phyloP scores from a whole-genome alignment of 2,888 invertebrate species.

The Pantelozetes paolii region DNA sequence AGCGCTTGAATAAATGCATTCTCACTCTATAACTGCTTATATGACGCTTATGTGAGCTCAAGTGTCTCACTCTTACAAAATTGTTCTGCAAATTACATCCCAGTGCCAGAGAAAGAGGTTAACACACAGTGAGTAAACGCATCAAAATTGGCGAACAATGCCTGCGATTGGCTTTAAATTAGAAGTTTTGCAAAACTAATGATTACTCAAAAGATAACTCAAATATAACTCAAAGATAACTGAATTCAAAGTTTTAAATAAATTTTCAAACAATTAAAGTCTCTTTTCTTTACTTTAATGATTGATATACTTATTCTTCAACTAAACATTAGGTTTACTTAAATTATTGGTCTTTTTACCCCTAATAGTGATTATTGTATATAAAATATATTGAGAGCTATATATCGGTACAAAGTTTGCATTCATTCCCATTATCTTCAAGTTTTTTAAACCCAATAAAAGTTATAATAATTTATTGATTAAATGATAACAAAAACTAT shows the following conservation, averaged over 20 bases:
- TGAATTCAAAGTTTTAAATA: too few relatives aligned
- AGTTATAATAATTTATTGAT: too few relatives aligned
- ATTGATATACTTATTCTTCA: too few relatives aligned
- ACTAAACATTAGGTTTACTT: too few relatives aligned
- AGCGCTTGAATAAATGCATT: slow-evolving; percentile 26
- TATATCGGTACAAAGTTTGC: too few relatives aligned
- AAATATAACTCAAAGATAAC: neutral
- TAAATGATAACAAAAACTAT: too few relatives aligned
- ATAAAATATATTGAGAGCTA: too few relatives aligned
- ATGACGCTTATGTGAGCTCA: slow-evolving; percentile 4
- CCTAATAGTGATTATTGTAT: too few relatives aligned
- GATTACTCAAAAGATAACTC: neutral
- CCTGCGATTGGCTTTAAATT: neutral
- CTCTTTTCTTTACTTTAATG: neutral
- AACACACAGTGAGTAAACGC: slow-evolving; percentile 24
- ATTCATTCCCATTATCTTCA: too few relatives aligned
- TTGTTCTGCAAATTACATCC: slow-evolving; percentile 28
- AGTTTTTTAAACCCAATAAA: too few relatives aligned
- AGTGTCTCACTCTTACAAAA: slow-evolving; percentile 18
- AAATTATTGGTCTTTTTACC: too few relatives aligned
- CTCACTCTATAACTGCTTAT: slow-evolving; percentile 33
- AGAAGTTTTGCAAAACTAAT: neutral
- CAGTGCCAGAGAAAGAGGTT: slow-evolving; percentile 16
- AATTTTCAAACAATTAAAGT: neutral
- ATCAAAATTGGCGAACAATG: slow-evolving; percentile 20